phyloP scores from a whole-genome alignment of 2,113 vertebrate species.

The Eonycteris spelaea region DNA sequence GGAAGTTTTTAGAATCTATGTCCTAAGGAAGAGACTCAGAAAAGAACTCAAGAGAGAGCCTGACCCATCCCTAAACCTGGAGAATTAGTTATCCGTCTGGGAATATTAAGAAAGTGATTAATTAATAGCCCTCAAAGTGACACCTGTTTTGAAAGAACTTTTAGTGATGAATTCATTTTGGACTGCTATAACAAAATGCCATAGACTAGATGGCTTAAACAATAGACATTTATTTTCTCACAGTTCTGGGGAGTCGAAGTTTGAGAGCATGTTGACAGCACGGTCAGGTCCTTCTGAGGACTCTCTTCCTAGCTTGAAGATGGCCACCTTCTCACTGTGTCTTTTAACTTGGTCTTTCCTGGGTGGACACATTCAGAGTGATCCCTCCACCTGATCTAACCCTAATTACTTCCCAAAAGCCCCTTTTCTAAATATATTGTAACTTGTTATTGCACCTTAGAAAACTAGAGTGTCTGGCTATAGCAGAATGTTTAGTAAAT shows the following conservation, averaged over 20 bases:
- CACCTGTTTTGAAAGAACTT: background rate
- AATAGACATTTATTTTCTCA: background rate
- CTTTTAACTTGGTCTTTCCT: background rate
- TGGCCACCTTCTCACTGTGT: background rate
- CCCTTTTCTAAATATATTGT: background rate
- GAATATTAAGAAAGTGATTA: background rate
- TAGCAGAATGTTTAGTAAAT: background rate
- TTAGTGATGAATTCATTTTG: background rate
- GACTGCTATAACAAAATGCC: background rate
- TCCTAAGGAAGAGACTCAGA: background rate
- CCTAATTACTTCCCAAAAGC: background rate
- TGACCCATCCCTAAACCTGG: background rate
- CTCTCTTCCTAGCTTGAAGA: background rate
- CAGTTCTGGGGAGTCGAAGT: background rate
- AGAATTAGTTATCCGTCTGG: background rate
- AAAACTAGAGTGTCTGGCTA: background rate
- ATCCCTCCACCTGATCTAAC: background rate
- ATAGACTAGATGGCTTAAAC: background rate
- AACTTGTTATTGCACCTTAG: background rate
- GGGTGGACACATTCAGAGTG: background rate
- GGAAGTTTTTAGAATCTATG: background rate
- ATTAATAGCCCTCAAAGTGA: background rate
- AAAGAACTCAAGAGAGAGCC: background rate
- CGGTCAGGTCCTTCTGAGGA: background rate
- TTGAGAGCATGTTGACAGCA: background rate